These are phyloP conservation scores for Phoebastria nigripes DNA, from an alignment of 2,797 vertebrate species.

Conservation along the genomic window DNA sequence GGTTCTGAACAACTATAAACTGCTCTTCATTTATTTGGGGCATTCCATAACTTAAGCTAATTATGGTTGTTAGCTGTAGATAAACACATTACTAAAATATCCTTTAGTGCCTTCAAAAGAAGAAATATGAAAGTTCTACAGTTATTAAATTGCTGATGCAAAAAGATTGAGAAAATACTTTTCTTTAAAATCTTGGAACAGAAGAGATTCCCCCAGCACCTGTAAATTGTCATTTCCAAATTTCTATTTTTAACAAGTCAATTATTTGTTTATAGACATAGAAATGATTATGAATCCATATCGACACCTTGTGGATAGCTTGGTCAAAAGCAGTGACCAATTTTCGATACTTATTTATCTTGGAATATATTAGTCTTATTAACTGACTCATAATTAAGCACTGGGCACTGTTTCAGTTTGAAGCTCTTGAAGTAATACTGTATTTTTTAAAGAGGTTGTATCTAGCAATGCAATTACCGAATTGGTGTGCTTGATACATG, in stretches of 20 bases:
- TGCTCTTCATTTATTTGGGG: conserved; percentile 62
- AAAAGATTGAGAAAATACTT: conserved; percentile 14
- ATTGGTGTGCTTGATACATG: not conserved
- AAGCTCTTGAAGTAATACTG: not conserved
- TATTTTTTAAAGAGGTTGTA: not conserved
- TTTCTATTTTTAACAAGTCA: not conserved
- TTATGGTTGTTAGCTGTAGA: conserved; percentile 62
- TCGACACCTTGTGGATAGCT: not conserved
- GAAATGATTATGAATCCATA: not conserved
- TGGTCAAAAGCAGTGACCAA: not conserved
- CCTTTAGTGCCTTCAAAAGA: conserved; percentile 46
- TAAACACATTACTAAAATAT: conserved; percentile 62
- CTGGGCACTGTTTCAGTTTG: not conserved
- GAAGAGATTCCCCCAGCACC: not conserved
- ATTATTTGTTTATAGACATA: not conserved
- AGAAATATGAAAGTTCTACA: conserved; percentile 23
- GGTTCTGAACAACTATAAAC: conserved; percentile 42
- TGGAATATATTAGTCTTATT: not conserved
- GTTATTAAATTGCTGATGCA: conserved; percentile 31
- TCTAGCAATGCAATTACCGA: not conserved
- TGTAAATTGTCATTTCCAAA: conserved; percentile 15
- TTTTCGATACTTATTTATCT: not conserved
- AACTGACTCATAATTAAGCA: not conserved
- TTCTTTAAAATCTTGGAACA: conserved; percentile 45
- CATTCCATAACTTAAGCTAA: conserved; percentile 64